Base-by-base conservation (phyloP, 2,113 vertebrate genomes). In the Amblyornis subalaris region DNA sequence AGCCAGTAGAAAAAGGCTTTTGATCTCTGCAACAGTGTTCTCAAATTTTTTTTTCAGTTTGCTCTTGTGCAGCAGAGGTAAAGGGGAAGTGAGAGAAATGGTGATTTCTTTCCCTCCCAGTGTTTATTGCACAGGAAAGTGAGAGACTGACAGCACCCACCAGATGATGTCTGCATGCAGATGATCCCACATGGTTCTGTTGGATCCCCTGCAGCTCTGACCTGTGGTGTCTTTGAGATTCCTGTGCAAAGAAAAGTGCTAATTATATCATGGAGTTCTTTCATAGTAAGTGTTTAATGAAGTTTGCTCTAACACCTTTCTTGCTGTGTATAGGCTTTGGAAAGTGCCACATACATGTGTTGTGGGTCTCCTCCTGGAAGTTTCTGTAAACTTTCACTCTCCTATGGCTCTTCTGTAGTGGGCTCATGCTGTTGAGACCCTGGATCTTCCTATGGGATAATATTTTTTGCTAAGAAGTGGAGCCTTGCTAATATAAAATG, bases 1-100 rank as follows among this genome's bases (percentile, higher is more conserved):
- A 95, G 96, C 81, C 84, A 67, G 70, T 67, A 91, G 94, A 88
- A 94, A 94, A 95, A 94, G 94, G 83, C 90, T 96, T 97, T 96
- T 96, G 93, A 96, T 97, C 94, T 96, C 91, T 93, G 84, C 89
- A 89, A 81, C 74, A 92, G 66, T 85, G 51, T 70, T 96, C 89
- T 95, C 25, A n/a, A 14, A 9, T 24, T 15, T 55, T 44, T 70
- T 91, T 54, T 91, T 36, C 16, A 26, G 70, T 73, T 90, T 85
- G 55, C 55, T 95, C 75, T 86, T 94, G 54, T 83, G 85, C 85
- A 69, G 94, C 74, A 78, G 81, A 85, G 51, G 75, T 91, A 83
- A 66, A 73, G 19, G 50, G 45, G n/a, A 86, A 62, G 60, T 72
- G 60, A 86, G 24, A 72, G 75, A 88, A 82, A 77, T 35, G 26